phyloP scores from a whole-genome alignment of 2,113 vertebrate species.

The Choloepus hoffmanni region DNA sequence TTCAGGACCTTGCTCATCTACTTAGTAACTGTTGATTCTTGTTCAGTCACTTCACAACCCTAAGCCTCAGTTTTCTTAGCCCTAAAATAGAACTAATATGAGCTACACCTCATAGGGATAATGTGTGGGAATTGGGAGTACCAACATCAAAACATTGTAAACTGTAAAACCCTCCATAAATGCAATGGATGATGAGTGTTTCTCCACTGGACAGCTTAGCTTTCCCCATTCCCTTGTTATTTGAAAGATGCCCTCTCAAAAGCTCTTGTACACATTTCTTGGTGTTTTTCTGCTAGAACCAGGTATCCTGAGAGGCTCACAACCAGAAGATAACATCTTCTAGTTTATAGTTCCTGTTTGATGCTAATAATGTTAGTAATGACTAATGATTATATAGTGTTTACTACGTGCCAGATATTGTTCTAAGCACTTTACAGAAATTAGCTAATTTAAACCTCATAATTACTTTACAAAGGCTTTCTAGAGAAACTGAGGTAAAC shows the following conservation, averaged over 20 bases:
- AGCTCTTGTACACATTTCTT: neutral
- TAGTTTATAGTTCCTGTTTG: neutral
- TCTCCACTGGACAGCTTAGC: neutral
- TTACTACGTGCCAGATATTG: neutral
- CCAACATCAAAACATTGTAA: neutral
- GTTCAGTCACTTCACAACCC: neutral
- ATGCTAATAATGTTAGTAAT: neutral
- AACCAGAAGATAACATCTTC: neutral
- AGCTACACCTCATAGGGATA: neutral
- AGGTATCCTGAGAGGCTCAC: neutral
- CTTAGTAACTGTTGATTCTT: neutral
- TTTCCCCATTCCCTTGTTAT: neutral
- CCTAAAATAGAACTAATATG: neutral
- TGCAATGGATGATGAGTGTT: neutral
- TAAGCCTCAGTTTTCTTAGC: neutral
- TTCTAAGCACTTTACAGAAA: slow-evolving; percentile 16
- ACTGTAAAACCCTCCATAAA: neutral
- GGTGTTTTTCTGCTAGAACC: neutral
- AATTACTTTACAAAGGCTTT: neutral
- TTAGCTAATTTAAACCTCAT: slow-evolving; percentile 14
- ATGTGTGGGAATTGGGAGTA: neutral
- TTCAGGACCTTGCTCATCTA: neutral
- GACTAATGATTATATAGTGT: neutral
- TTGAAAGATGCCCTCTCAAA: neutral
- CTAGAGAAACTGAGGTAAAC: neutral